Base-by-base conservation (phyloP, 37 sponge, comb jelly and placozoan species). In the Theonella swinhoei region DNA sequence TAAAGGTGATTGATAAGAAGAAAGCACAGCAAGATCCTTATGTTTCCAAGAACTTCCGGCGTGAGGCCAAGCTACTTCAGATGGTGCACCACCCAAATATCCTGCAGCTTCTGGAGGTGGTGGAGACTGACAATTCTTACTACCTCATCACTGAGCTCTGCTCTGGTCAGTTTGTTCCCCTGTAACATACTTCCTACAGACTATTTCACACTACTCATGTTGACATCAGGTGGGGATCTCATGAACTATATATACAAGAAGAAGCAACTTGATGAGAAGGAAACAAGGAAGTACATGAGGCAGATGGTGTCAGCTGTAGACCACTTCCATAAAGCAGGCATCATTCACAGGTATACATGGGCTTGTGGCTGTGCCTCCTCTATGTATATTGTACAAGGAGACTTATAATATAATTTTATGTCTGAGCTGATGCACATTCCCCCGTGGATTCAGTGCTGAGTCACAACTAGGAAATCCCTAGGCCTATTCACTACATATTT, bases 121-220 rank as follows among this genome's bases (percentile, higher is more conserved):
- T 99, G 34, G 99, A 99, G 82, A 99, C 99, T 26, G 99, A 99
- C 32, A 94, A 94, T 80, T 90, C 84, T 59, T 99, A 89, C 88
- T 99, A 99, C 76, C 91, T 99, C 36, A 89, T 96, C 38, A 85
- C 86, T 64, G 99, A 99, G 76, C 79, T 99, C 36, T 91, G 91
- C 39, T 79, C 88, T 74, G 89, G 89, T 88, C 24, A 36, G 25
- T 28, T 1, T 23, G 62, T 23, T 67, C 3, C 9, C 11, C 29
- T 25, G 26, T 20, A 67, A 67, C 26, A 67, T n/a, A 28, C 9
- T 28, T 25, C 9, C 9, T 67, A 14, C 68, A 67, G 26, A n/a
- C n/a, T n/a, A n/a, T 64, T 64, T n/a, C n/a, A n/a, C n/a, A n/a
- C n/a, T n/a, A n/a, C n/a, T n/a, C n/a, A n/a, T n/a, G n/a, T n/a